These are phyloP conservation scores for Colistium nudipinnis DNA, from an alignment of 2,113 vertebrate genomes.

Conservation along the genomic window DNA sequence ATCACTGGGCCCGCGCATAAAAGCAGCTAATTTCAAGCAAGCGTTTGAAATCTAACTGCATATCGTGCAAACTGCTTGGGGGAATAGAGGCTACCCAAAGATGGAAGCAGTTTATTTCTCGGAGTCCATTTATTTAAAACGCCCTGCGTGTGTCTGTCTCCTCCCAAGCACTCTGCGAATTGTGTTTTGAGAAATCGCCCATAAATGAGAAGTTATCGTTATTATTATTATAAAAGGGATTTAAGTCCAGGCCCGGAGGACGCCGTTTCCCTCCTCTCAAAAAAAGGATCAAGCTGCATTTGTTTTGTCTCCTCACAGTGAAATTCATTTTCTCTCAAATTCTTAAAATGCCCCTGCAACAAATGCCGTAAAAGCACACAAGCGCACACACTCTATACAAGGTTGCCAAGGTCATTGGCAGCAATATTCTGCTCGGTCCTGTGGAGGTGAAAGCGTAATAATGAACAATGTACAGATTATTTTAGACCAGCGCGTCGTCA, in stretches of 20 bases:
- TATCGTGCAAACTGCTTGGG: conserved; percentile 24
- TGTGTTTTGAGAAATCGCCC: conserved; percentile 11
- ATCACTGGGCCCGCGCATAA: conserved; percentile 36
- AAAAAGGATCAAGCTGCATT: conserved; percentile 31
- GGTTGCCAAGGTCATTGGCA: conserved; percentile 9
- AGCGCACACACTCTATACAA: background rate
- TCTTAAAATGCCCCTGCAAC: background rate
- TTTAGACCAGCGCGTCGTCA: background rate
- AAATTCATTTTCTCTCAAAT: conserved; percentile 6
- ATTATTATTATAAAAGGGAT: conserved; percentile 27
- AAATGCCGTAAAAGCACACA: conserved; percentile 1
- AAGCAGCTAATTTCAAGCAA: conserved; percentile 34
- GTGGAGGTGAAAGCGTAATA: conserved; percentile 3
- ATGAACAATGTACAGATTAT: background rate
- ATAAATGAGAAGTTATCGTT: conserved; percentile 37
- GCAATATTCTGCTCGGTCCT: conserved; percentile 9
- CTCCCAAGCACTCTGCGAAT: conserved; percentile 11
- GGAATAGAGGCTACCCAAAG: conserved; percentile 21
- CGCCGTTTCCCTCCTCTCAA: conserved; percentile 4
- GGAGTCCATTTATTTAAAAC: conserved; percentile 50
- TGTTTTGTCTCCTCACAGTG: background rate
- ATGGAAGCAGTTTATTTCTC: conserved; percentile 23
- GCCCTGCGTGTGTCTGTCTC: conserved; percentile 16
- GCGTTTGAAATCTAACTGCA: conserved; percentile 48
- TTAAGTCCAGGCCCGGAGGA: conserved; percentile 12